phyloP scores from a whole-genome alignment of 2,888 invertebrate genomes.

The Biston betularia region DNA sequence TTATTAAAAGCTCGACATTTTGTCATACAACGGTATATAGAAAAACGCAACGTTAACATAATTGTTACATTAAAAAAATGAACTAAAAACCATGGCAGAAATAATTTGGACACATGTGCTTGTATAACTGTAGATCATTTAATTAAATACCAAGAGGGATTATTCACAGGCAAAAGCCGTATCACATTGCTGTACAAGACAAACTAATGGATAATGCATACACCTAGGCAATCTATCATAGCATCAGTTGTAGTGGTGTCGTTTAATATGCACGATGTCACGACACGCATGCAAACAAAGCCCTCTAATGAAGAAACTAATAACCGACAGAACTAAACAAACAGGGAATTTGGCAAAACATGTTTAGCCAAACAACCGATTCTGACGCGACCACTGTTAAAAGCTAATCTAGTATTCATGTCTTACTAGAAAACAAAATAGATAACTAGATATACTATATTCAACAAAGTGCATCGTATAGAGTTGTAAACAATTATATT shows the following conservation, averaged over 20 bases:
- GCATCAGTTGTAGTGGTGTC: conserved; percentile 28
- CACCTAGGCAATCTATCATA: conserved; percentile 43
- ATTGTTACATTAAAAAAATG: too few relatives aligned
- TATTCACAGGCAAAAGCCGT: conserved; percentile 8
- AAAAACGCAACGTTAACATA: too few relatives aligned
- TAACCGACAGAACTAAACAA: conserved; percentile 36
- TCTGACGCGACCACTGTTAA: neutral
- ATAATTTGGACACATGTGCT: neutral
- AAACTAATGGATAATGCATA: conserved; percentile 43
- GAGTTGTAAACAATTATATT: too few relatives aligned
- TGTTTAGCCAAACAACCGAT: neutral
- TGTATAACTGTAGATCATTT: neutral
- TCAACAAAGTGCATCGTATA: too few relatives aligned
- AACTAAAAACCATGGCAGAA: neutral
- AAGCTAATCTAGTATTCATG: neutral
- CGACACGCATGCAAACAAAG: conserved; percentile 40
- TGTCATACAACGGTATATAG: too few relatives aligned
- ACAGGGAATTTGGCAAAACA: neutral
- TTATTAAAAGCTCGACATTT: too few relatives aligned
- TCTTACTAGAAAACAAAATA: too few relatives aligned
- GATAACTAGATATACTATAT: too few relatives aligned
- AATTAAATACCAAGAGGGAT: conserved; percentile 9
- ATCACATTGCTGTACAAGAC: conserved; percentile 28
- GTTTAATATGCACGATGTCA: conserved; percentile 37
- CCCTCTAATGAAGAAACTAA: conserved; percentile 47